Evolutionary conservation across 2,113 vertebrate genomes (phyloP), one percentile per base, ranked within the genome.

Genomic region (Pelobates fuscus): DNA sequence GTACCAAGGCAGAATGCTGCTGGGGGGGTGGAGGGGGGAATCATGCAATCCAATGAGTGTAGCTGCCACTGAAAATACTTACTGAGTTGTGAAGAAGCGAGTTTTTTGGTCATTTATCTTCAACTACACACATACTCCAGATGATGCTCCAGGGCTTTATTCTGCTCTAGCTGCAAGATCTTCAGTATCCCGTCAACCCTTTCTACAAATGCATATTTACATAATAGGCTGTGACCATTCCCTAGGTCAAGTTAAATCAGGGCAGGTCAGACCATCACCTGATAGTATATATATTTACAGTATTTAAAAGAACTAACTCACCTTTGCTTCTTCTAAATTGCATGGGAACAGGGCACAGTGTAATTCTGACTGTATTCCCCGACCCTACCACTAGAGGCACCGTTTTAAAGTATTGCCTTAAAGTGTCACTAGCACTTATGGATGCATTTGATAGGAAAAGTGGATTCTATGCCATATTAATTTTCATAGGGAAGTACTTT

Each of bases 301-400:
- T 49, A 25, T 21, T 2, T 21, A 25, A 21, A n/a, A 21, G 30
- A 52, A 17, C 18, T 52, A 17, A 52, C 18, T 5, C 5, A 52
- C 46, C 18, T 11, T 52, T 52, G n/a, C n/a, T 5, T 52, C 2
- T 3, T n/a, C 46, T 4, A 52, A 17, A 55, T 6, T 18, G 52
- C 6, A 23, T 55, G 52, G 52, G 20, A 23, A 10, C n/a, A 21
- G 17, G 18, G 18, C 5, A 52, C 18, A 17, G n/a, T n/a, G n/a
- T n/a, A n/a, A n/a, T n/a, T 23, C 8, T 8, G 49, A 12, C 14
- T 44, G 69, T 64, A 7, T 23, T 46, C 80, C 82, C 25, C 63
- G 75, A 71, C 78, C 74, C 84, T 27, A 71, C 82, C 86, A 6
- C 81, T 24, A 76, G 83, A 78, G 82, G 81, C 74, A 80, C 60